Base-by-base conservation (phyloP, 2,888 invertebrate genomes). In the Tanytarsus gracilentus region DNA sequence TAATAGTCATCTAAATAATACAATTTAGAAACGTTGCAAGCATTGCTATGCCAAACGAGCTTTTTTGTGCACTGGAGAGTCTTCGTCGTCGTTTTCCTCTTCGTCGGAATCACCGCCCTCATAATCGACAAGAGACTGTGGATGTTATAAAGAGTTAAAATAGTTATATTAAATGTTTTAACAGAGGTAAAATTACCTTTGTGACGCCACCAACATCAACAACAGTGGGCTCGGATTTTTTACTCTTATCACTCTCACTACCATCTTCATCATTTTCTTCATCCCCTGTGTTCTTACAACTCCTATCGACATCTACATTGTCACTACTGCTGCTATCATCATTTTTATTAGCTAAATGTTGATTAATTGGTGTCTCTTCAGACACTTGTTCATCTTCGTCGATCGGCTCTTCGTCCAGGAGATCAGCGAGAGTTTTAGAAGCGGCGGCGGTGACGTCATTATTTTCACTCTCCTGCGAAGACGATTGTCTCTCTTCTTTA, bases 21-120 rank as follows among this genome's bases (percentile, higher is more conserved):
- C n/a, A n/a, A n/a, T n/a, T n/a, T n/a, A n/a, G n/a, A n/a, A n/a
- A n/a, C n/a, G n/a, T n/a, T 56, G 29, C 7, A 40, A 9, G 9
- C 16, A 39, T 23, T n/a, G 72, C 72, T 74, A 74, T 72, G 68
- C 73, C 64, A 73, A 65, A 64, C 74, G 74, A 63, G 72, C 69
- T 64, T 74, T 73, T 65, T 74, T 74, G 67, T 71, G 70, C 67
- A 70, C 68, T 63, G 72, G 74, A 62, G 70, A 65, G 48, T 64
- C 64, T 49, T 69, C 70, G 63, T 71, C 69, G 29, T 72, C 72
- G 64, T 90, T 89, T 63, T 92, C 92, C 62, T 93, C 93, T 69
- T 96, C 96, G 69, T 97, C 96, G 0, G 95, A 96, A 75, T 97
- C 96, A 61, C 92, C 96, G 72, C 92, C 96, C 72, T 97, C 96